A percentile compares a stretch with the other conserved stretches of the same genome.
Evolutionary conservation across 2,113 vertebrate species (phyloP).

Genomic region (Aphelocoma coerulescens): DNA sequence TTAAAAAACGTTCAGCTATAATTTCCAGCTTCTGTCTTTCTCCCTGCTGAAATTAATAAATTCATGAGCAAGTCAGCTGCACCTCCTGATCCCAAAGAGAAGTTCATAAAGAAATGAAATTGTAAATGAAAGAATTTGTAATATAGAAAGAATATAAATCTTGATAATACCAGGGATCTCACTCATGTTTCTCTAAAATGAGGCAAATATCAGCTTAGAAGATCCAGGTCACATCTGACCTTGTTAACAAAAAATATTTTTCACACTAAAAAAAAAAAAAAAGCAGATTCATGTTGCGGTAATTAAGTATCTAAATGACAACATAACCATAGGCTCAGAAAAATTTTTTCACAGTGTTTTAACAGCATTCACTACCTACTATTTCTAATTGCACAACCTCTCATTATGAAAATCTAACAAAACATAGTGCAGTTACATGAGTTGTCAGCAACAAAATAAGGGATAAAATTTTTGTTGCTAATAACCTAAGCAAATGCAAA

Average conservation of each 20-base stretch:
- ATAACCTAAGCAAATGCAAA: neutral
- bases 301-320: neutral
- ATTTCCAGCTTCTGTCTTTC: neutral
- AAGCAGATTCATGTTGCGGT: fast-evolving
- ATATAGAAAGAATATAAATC: neutral
- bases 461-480: neutral
- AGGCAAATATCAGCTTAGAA: neutral
- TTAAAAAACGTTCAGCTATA: neutral
- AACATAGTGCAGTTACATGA: neutral
- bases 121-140: neutral
- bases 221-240: neutral
- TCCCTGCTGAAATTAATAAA: neutral
- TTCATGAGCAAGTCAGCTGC: neutral
- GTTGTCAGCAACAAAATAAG: neutral
- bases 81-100: neutral
- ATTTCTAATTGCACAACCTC: neutral
- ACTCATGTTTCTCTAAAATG: neutral
- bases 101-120: neutral
- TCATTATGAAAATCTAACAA: neutral
- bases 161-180: neutral
- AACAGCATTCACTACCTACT: neutral
- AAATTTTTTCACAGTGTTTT: neutral
- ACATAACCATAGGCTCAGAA: neutral
- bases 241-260: neutral
- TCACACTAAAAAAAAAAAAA: neutral